Conservation (phyloP, 2,113 vertebrate genomes). For the Burhinus bistriatus region DNA sequence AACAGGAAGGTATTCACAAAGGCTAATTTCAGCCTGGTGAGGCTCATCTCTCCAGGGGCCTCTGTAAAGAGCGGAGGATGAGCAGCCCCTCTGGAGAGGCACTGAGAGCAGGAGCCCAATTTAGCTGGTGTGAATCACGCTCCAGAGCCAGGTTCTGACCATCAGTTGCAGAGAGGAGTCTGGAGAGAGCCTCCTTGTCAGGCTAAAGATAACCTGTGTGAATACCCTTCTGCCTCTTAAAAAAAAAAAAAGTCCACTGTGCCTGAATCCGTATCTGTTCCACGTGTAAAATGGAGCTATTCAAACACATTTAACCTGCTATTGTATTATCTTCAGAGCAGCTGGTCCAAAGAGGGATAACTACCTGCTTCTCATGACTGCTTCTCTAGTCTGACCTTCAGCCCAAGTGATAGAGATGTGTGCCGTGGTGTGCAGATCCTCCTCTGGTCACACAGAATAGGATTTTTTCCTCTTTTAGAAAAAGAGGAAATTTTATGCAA, state of each 20-base stretch:
- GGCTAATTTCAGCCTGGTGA: neutral
- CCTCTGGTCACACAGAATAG: neutral
- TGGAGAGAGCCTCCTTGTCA: neutral
- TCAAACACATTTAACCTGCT: neutral
- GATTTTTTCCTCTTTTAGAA: neutral
- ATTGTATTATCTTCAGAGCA: neutral
- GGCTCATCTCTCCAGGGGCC: neutral
- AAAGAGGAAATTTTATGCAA: neutral
- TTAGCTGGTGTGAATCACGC: neutral
- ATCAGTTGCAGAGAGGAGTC: fast-evolving
- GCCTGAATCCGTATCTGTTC: neutral
- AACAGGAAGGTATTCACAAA: neutral
- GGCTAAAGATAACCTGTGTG: neutral
- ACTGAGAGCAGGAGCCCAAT: neutral
- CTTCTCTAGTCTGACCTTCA: neutral
- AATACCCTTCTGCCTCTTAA: neutral
- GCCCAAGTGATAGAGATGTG: neutral
- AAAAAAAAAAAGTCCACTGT: neutral
- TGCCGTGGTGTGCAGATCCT: neutral
- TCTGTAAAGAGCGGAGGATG: neutral
- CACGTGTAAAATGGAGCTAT: neutral
- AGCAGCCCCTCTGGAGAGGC: neutral
- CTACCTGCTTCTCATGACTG: neutral
- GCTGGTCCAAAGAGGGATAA: neutral
- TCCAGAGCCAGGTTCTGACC: neutral